A percentile compares a stretch with the other conserved stretches of the same genome.
These are phyloP conservation scores for Pherbina coryleti DNA, from an alignment of 2,888 invertebrate species.

Conservation along the genomic window DNA sequence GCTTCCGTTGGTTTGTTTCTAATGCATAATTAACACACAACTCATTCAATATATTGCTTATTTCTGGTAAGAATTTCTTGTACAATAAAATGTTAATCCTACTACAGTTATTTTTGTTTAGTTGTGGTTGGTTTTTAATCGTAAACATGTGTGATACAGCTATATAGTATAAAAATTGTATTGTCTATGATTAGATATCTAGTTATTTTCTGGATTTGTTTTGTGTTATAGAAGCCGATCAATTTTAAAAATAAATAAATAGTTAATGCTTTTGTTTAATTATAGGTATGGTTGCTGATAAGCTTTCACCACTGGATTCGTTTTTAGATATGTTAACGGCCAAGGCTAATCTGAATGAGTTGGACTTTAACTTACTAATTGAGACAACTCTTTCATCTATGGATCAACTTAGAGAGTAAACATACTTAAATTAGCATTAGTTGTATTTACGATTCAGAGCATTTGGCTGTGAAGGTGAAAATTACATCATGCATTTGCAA, in stretches of 20 bases:
- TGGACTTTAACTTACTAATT: conserved; percentile 87
- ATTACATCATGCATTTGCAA: no score
- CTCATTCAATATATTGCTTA: background rate
- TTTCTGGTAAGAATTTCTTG: background rate
- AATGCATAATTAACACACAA: background rate
- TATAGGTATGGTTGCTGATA: conserved; percentile 81
- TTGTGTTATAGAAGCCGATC: background rate
- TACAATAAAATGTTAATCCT: no score
- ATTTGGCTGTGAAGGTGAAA: no score
- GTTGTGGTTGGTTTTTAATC: no score
- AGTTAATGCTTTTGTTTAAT: conserved; percentile 11
- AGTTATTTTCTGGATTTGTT: no score
- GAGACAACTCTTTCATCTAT: conserved; percentile 77
- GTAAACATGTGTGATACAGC: no score
- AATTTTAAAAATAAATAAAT: background rate
- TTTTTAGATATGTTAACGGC: conserved; percentile 88
- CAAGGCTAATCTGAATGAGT: conserved; percentile 86
- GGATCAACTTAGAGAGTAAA: conserved; percentile 55
- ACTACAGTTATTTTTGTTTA: no score
- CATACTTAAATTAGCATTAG: background rate
- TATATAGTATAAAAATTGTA: no score
- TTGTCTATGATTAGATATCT: no score
- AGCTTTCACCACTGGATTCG: conserved; percentile 84
- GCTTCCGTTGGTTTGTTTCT: background rate
- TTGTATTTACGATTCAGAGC: no score